phyloP scores from a whole-genome alignment of 2,888 invertebrate species.

The Leptopilina drosophilae region DNA sequence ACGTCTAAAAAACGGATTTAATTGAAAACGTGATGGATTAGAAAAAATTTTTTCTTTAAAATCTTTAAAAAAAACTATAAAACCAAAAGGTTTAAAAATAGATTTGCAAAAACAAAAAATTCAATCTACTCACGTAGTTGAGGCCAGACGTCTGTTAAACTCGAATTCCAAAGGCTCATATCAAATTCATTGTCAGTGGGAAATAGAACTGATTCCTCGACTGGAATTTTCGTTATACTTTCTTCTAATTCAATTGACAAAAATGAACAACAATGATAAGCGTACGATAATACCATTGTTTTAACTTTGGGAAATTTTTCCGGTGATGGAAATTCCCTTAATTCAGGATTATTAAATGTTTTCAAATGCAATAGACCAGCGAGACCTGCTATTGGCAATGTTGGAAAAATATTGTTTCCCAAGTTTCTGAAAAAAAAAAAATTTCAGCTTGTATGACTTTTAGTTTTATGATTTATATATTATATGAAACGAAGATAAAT shows the following conservation, averaged over 20 bases:
- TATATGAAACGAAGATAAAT: neutral
- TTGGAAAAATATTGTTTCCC: conserved; percentile 91
- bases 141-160: conserved; percentile 89
- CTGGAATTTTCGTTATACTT: conserved; percentile 72
- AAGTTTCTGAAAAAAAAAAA: conserved; percentile 84
- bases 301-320: conserved; percentile 91
- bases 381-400: conserved; percentile 89
- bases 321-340: conserved; percentile 92
- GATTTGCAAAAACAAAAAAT: neutral
- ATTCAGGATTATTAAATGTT: conserved; percentile 93
- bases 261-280: conserved; percentile 88
- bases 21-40: no score
- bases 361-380: conserved; percentile 89
- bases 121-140: conserved; percentile 83
- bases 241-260: conserved; percentile 77
- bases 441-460: neutral
- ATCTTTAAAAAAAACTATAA: no score
- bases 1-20: no score
- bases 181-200: conserved; percentile 85
- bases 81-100: neutral
- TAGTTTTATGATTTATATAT: neutral
- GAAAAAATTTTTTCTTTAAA: no score
- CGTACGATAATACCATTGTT: conserved; percentile 92
- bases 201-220: conserved; percentile 84
- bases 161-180: conserved; percentile 88